Evolutionary conservation across 2,797 vertebrate genomes (phyloP).

Genomic region (Sebastolobus alascanus): DNA sequence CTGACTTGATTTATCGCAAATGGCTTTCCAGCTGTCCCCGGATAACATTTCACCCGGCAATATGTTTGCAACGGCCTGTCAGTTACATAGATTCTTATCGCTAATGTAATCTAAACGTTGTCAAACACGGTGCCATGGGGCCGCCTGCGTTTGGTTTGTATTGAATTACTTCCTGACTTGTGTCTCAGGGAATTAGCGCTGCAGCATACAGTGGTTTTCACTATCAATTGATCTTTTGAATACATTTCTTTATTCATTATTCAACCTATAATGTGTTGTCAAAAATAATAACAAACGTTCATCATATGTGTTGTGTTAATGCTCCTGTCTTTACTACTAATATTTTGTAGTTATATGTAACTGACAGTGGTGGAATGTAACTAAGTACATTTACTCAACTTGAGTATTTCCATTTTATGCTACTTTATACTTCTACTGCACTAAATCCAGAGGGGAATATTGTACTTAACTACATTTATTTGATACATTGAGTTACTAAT

Average conservation of each 20-base stretch:
- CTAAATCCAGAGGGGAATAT: no score
- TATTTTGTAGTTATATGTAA: not conserved
- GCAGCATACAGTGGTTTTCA: not conserved
- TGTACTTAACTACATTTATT: no score
- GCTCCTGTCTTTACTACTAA: not conserved
- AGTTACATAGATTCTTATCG: constrained; percentile 56
- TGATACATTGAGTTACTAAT: no score
- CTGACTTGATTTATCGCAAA: constrained; percentile 66
- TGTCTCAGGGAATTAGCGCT: constrained; percentile 9
- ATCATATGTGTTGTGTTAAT: not conserved
- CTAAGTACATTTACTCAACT: no score
- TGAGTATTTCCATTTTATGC: no score
- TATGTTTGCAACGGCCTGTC: constrained; percentile 59
- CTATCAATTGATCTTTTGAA: not conserved
- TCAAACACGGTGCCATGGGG: constrained; percentile 43
- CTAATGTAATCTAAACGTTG: constrained; percentile 50
- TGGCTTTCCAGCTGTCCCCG: constrained; percentile 62
- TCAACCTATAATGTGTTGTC: not conserved
- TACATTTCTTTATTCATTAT: not conserved
- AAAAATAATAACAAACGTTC: not conserved
- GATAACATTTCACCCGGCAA: constrained; percentile 58
- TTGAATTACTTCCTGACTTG: constrained; percentile 30
- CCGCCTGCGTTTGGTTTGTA: constrained; percentile 28
- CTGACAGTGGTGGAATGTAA: no score
- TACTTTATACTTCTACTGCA: no score